Percentiles rank a stretch among this genome's conserved stretches.
phyloP scores from a whole-genome alignment of 2,888 invertebrate species.

The Ormyrus nitidulus region DNA sequence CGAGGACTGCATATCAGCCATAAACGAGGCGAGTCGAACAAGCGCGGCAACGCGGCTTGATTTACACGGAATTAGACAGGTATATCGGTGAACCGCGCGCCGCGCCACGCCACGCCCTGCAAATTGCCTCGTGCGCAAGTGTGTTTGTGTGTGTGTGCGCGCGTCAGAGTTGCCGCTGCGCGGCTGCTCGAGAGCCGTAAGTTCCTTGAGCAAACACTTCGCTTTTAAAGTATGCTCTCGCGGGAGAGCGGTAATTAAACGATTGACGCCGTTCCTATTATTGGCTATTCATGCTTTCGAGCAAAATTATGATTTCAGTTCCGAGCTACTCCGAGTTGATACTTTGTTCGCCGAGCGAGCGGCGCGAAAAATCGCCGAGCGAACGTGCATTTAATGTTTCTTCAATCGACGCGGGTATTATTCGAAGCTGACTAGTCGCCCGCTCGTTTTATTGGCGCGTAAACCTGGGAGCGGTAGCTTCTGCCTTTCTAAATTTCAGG shows the following conservation, averaged over 20 bases:
- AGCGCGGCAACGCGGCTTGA: conserved; percentile 42
- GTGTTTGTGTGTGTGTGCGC: no score
- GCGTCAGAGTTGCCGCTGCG: background rate
- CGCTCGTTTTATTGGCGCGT: no score
- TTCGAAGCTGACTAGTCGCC: no score
- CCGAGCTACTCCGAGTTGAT: no score
- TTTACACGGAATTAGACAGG: conserved; percentile 52
- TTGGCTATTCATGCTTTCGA: conserved; percentile 1
- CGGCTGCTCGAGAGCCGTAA: conserved; percentile 9
- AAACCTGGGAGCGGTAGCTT: no score
- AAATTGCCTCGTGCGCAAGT: conserved; percentile 35
- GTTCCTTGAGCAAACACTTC: conserved; percentile 21
- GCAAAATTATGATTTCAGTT: background rate
- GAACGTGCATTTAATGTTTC: no score
- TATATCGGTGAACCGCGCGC: conserved; percentile 29
- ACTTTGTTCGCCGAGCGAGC: no score
- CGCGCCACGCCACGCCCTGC: conserved; percentile 49
- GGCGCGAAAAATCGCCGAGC: no score
- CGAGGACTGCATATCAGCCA: conserved; percentile 14
- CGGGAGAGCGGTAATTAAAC: conserved; percentile 27
- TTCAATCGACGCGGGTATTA: no score
- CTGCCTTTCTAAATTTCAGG: no score
- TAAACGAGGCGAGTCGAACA: conserved; percentile 37
- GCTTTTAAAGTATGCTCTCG: background rate
- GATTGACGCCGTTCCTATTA: conserved; percentile 16